These are phyloP conservation scores for Myotis pilosus DNA, from an alignment of 2,797 vertebrate species.

Conservation along the genomic window DNA sequence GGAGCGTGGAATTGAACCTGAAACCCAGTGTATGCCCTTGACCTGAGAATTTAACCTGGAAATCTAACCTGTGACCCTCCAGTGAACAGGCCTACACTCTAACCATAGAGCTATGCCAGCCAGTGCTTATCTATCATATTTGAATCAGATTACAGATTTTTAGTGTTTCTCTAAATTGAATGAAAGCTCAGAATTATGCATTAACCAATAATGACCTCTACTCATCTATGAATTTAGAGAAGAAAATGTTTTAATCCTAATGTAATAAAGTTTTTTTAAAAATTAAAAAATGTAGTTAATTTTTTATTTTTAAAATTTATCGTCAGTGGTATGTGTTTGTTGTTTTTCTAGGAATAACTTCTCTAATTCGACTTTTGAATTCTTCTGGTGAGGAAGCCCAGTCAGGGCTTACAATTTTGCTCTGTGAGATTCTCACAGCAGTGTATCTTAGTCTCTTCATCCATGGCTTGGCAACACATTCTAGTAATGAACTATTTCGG, in stretches of 20 bases:
- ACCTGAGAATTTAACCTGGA: too few relatives aligned
- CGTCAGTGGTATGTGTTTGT: not conserved
- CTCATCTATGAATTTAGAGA: not conserved
- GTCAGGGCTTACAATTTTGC: constrained; percentile 91
- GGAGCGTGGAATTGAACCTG: too few relatives aligned
- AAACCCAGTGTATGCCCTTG: too few relatives aligned
- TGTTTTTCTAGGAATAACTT: constrained; percentile 88
- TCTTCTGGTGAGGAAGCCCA: constrained; percentile 95
- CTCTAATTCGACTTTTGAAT: constrained; percentile 90
- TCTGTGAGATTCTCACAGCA: constrained; percentile 96
- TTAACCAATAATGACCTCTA: not conserved
- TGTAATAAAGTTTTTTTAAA: not conserved
- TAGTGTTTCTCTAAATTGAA: constrained; percentile 20
- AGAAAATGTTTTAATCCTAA: constrained; percentile 46
- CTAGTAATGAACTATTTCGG: constrained; percentile 94
- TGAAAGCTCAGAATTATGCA: not conserved
- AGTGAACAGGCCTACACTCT: too few relatives aligned
- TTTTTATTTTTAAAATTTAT: constrained; percentile 1
- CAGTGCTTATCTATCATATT: not conserved
- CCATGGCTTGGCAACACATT: constrained; percentile 97
- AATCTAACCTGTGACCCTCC: too few relatives aligned
- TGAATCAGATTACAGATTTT: not conserved
- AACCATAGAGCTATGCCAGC: too few relatives aligned
- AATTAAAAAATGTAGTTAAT: not conserved
- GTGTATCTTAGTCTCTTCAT: constrained; percentile 97